Conservation (phyloP, 2,888 invertebrate species). For the Netelia melanura region DNA sequence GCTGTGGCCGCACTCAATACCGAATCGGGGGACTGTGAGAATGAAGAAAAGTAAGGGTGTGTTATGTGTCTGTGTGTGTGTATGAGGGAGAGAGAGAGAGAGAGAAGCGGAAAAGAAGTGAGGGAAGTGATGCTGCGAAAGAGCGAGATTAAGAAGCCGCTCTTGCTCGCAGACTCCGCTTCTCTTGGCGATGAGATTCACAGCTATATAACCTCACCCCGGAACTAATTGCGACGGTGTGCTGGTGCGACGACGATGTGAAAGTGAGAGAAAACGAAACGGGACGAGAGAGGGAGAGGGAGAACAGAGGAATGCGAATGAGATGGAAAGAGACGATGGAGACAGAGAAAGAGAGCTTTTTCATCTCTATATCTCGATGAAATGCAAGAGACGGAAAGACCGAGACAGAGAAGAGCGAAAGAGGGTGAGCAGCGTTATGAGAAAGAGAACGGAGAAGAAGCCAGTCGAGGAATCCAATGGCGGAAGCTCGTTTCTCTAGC, state of each 20-base stretch:
- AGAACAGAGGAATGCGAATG: slow-evolving; percentile 53
- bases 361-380: slow-evolving; percentile 54
- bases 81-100: background rate
- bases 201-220: slow-evolving; percentile 62
- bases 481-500: slow-evolving; percentile 64
- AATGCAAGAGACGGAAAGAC: slow-evolving; percentile 42
- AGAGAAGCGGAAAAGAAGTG: slow-evolving; percentile 1
- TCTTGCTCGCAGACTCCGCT: slow-evolving; percentile 11
- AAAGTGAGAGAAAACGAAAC: slow-evolving; percentile 54
- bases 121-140: background rate
- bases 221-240: slow-evolving; percentile 70
- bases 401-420: slow-evolving; percentile 15
- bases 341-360: slow-evolving; percentile 37
- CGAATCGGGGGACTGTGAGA: slow-evolving; percentile 47
- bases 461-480: slow-evolving; percentile 57
- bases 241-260: slow-evolving; percentile 28
- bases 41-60: slow-evolving; percentile 52
- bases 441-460: slow-evolving; percentile 49
- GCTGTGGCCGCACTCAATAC: slow-evolving; percentile 38
- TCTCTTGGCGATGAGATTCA: slow-evolving; percentile 28
- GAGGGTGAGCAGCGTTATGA: slow-evolving; percentile 21
- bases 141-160: slow-evolving; percentile 33
- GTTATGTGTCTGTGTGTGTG: slow-evolving; percentile 12
- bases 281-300: slow-evolving; percentile 27
- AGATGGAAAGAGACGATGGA: slow-evolving; percentile 32